These are phyloP conservation scores for Thalassoma bifasciatum DNA, from an alignment of 2,113 vertebrate species.

Conservation along the genomic window DNA sequence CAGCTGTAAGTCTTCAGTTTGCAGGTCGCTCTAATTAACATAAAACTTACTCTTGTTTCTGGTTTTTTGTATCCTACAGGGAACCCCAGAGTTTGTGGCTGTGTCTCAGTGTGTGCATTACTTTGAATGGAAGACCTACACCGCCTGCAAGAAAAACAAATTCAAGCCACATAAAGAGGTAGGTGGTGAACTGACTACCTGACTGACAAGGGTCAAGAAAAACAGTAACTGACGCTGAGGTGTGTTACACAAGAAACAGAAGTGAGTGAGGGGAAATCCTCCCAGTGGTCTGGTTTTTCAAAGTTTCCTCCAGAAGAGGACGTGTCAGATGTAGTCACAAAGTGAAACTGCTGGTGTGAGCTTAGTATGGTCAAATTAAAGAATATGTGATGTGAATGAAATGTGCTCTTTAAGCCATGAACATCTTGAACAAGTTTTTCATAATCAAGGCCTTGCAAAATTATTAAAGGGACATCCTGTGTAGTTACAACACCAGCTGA, in stretches of 20 bases:
- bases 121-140: conserved; percentile 94
- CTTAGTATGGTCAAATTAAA: not conserved
- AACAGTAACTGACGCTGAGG: not conserved
- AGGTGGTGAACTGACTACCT: conserved; percentile 35
- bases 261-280: conserved; percentile 9
- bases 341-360: not conserved
- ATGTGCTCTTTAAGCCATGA: not conserved
- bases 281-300: not conserved
- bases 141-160: conserved; percentile 88
- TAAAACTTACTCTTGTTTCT: not conserved
- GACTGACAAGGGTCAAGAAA: not conserved
- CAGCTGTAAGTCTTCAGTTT: no score
- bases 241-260: not conserved
- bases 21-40: no score
- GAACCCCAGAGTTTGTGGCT: conserved; percentile 93
- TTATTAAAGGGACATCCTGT: no score
- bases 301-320: not conserved
- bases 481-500: no score
- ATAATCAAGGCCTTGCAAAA: no score
- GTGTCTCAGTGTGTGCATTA: conserved; percentile 91
- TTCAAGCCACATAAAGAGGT: conserved; percentile 96
- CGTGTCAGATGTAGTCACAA: conserved; percentile 23
- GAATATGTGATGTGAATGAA: conserved; percentile 22
- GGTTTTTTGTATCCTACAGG: conserved; percentile 79
- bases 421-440: no score